Evolutionary conservation across 2,888 invertebrate species (phyloP).

Genomic region (Hylaea fasciaria): DNA sequence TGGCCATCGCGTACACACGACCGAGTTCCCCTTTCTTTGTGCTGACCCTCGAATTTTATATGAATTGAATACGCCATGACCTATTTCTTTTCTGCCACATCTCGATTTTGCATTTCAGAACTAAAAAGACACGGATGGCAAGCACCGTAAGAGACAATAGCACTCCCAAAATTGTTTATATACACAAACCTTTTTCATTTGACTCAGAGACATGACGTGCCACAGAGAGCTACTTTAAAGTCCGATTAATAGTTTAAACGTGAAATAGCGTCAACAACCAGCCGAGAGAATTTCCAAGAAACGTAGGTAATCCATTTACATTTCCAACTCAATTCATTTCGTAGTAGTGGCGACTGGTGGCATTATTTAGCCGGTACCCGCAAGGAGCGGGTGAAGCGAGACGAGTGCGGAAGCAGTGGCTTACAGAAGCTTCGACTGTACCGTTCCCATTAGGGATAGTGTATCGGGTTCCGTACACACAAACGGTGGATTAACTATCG

Average conservation of each 20-base stretch:
- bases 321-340: constrained; percentile 37
- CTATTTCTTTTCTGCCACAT: constrained; percentile 24
- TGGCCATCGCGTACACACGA: constrained; percentile 32
- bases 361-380: constrained; percentile 33
- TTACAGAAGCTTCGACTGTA: constrained; percentile 33
- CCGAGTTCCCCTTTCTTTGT: constrained; percentile 23
- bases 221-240: constrained; percentile 24
- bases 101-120: background rate
- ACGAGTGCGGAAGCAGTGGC: constrained; percentile 33
- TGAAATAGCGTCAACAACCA: constrained; percentile 24
- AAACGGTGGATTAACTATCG: constrained; percentile 47
- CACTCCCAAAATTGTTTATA: background rate
- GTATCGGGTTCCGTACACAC: constrained; percentile 41
- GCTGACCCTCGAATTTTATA: constrained; percentile 24
- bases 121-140: background rate
- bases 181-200: constrained; percentile 12
- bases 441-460: constrained; percentile 43
- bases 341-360: constrained; percentile 36
- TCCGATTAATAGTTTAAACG: constrained; percentile 33
- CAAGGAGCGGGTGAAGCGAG: constrained; percentile 27
- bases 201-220: constrained; percentile 17
- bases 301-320: constrained; percentile 34
- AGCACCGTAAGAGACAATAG: constrained; percentile 7
- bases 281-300: constrained; percentile 22
- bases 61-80: constrained; percentile 25